Percentiles rank a stretch among this genome's conserved stretches.
Conservation (phyloP, 2,888 invertebrate species). For the Sarcophaga rosellei region DNA sequence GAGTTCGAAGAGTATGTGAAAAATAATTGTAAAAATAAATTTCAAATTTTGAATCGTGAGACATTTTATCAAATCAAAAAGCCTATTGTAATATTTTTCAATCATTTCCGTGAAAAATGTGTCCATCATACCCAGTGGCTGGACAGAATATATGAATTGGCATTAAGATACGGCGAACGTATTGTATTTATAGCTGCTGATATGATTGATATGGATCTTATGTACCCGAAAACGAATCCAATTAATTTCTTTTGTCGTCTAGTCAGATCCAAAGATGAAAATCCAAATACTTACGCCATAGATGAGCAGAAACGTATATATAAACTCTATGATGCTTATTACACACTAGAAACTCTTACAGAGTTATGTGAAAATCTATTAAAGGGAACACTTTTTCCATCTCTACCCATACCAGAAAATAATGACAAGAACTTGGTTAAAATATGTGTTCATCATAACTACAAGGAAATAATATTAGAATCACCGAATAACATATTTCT, state of each 20-base stretch:
- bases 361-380: slow-evolving; percentile 65
- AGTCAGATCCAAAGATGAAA: slow-evolving; percentile 29
- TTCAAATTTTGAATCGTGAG: slow-evolving; percentile 39
- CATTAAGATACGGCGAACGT: slow-evolving; percentile 37
- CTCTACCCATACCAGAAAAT: slow-evolving; percentile 18
- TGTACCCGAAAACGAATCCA: slow-evolving; percentile 41
- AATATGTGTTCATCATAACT: slow-evolving; percentile 58
- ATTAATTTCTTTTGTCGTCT: slow-evolving; percentile 38
- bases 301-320: slow-evolving; percentile 47
- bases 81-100: slow-evolving; percentile 41
- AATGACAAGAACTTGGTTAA: slow-evolving; percentile 39
- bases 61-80: slow-evolving; percentile 20
- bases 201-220: slow-evolving; percentile 48
- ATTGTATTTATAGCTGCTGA: slow-evolving; percentile 58
- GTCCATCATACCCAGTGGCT: slow-evolving; percentile 44
- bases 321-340: slow-evolving; percentile 15
- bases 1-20: slow-evolving; percentile 37
- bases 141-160: slow-evolving; percentile 29
- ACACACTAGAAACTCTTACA: slow-evolving; percentile 36
- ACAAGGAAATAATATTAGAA: slow-evolving; percentile 68
- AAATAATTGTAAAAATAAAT: slow-evolving; percentile 23
- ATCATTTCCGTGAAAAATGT: slow-evolving; percentile 54
- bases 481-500: slow-evolving; percentile 63
- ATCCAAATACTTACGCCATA: slow-evolving; percentile 10
- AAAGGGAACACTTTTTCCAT: slow-evolving; percentile 49